These are phyloP conservation scores for Euleptes europaea DNA, from an alignment of 2,113 vertebrate species.

Conservation along the genomic window DNA sequence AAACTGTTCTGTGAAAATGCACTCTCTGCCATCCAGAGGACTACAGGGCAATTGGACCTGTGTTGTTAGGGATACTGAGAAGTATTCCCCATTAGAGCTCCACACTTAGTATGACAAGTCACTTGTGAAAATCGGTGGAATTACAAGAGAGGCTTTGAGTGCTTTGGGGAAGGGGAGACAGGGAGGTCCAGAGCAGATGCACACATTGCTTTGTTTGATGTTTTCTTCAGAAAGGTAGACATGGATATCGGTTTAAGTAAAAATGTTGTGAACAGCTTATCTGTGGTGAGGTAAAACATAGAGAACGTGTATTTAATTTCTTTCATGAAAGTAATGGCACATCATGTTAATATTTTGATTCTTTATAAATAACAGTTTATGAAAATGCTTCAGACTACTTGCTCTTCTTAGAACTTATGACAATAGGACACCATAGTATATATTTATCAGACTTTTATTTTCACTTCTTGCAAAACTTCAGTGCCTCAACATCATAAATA, in stretches of 20 bases:
- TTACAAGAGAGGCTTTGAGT: not conserved
- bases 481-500: conserved; percentile 41
- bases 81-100: not conserved
- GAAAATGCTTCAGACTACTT: conserved; percentile 45
- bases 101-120: no score
- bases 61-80: not conserved
- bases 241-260: conserved; percentile 13
- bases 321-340: conserved; percentile 42
- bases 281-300: conserved; percentile 41
- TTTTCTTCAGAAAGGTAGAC: conserved; percentile 32
- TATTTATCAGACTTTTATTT: conserved; percentile 44
- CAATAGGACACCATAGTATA: conserved; percentile 69
- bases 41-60: not conserved
- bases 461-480: conserved; percentile 36
- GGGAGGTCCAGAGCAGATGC: not conserved
- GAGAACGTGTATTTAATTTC: conserved; percentile 49
- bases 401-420: conserved; percentile 52
- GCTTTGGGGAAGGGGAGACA: not conserved
- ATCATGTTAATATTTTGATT: conserved; percentile 51
- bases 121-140: not conserved
- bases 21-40: not conserved
- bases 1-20: conserved; percentile 38
- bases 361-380: conserved; percentile 63
- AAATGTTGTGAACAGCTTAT: conserved; percentile 47
- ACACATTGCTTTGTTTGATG: conserved; percentile 36